These are phyloP conservation scores for Rhopilema esculentum DNA, from an alignment of 30 jellyfish, hydroid and myxozoan species.

Conservation along the genomic window DNA sequence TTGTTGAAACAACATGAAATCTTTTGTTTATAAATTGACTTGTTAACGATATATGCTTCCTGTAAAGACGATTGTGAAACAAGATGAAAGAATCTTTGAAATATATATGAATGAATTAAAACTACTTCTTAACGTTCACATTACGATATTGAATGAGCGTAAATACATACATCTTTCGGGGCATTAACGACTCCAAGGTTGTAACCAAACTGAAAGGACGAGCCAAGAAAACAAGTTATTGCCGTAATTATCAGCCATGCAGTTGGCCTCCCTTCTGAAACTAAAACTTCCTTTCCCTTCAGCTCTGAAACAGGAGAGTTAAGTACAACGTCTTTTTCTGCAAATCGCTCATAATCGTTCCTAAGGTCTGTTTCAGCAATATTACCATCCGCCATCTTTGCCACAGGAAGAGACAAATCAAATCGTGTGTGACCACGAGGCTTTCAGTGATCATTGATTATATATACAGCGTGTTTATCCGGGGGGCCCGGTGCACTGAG, in stretches of 20 bases:
- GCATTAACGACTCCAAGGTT: constrained; percentile 92
- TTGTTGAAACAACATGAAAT: too few species aligned
- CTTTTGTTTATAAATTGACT: too few species aligned
- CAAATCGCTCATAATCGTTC: background rate
- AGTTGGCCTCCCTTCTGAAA: constrained; percentile 34
- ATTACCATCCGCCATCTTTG: constrained; percentile 28
- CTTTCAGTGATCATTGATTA: background rate
- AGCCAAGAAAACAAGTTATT: constrained; percentile 87
- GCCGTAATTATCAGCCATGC: constrained; percentile 75
- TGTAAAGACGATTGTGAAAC: too few species aligned
- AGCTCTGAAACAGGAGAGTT: background rate
- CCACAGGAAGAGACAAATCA: background rate
- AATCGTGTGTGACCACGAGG: background rate
- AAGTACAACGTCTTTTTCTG: constrained; percentile 3
- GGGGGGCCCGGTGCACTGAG: too few species aligned
- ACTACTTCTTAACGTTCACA: too few species aligned
- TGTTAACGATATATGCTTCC: too few species aligned
- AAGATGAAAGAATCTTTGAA: too few species aligned
- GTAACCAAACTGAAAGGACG: constrained; percentile 96
- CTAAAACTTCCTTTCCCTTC: background rate
- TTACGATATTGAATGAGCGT: background rate
- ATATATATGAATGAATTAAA: too few species aligned
- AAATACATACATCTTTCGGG: constrained; percentile 77
- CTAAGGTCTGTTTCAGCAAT: background rate
- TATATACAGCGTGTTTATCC: too few species aligned